Percentiles rank a stretch among this genome's conserved stretches.
Conservation (phyloP, 2,797 vertebrate genomes). For the Anguilla anguilla region DNA sequence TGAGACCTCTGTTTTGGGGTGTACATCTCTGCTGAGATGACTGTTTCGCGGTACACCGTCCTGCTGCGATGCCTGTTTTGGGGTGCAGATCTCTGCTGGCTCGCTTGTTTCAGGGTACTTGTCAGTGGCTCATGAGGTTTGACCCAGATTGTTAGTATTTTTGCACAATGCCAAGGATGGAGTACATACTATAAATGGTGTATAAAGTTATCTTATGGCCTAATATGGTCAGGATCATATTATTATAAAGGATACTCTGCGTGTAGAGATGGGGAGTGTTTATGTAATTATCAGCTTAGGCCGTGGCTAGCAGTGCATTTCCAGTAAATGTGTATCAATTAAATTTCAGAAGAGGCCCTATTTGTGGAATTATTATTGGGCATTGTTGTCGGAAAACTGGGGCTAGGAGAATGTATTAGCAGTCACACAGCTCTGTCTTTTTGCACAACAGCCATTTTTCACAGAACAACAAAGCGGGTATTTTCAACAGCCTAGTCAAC, state of each 20-base stretch:
- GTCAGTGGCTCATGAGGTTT: neutral
- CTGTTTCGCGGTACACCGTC: too few relatives aligned
- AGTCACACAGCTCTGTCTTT: constrained; percentile 28
- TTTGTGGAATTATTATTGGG: constrained; percentile 39
- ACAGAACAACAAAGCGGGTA: constrained; percentile 28
- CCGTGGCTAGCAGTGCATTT: constrained; percentile 22
- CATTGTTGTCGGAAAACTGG: constrained; percentile 35
- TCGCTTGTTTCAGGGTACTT: neutral
- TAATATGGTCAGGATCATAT: constrained; percentile 3
- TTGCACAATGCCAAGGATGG: constrained; percentile 3
- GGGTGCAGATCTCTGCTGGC: too few relatives aligned
- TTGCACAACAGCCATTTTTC: constrained; percentile 16
- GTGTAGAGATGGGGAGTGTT: constrained; percentile 11
- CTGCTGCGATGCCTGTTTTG: too few relatives aligned
- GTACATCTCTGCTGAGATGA: too few relatives aligned
- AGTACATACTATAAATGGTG: neutral
- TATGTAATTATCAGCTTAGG: constrained; percentile 38
- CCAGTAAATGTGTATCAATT: constrained; percentile 30
- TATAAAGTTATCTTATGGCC: neutral
- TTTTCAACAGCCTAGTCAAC: constrained; percentile 16
- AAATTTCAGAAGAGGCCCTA: constrained; percentile 34
- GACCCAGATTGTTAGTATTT: neutral
- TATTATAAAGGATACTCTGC: constrained; percentile 18
- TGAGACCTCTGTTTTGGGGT: neutral
- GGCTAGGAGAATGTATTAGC: constrained; percentile 34